phyloP scores from a whole-genome alignment of 1,140 invertebrate species.

The Procambarus virginalis region DNA sequence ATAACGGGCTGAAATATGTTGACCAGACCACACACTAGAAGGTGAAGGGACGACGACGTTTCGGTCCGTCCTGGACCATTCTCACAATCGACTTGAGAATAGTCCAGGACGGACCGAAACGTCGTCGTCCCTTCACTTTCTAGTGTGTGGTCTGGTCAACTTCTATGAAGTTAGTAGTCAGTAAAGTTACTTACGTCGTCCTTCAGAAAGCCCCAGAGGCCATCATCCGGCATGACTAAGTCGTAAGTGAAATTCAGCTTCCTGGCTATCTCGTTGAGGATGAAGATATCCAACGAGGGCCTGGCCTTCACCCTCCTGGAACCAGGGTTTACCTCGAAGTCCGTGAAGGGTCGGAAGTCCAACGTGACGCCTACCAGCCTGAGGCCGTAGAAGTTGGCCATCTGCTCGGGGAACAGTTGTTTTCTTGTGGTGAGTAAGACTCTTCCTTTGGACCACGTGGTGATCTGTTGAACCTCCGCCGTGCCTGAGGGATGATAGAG shows the following conservation, averaged over 20 bases:
- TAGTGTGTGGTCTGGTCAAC: too few relatives aligned
- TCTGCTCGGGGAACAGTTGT: slow-evolving; percentile 42
- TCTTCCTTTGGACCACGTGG: slow-evolving; percentile 1
- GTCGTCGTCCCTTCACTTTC: too few relatives aligned
- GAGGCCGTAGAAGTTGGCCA: slow-evolving; percentile 45
- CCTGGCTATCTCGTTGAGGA: slow-evolving; percentile 35
- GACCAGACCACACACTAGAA: too few relatives aligned
- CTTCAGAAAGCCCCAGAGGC: slow-evolving; percentile 21
- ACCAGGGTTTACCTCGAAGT: slow-evolving; percentile 1
- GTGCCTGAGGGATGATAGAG: slow-evolving; percentile 34
- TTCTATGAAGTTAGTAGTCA: too few relatives aligned
- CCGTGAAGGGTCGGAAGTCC: slow-evolving; percentile 49
- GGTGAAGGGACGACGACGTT: too few relatives aligned
- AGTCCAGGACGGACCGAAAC: too few relatives aligned
- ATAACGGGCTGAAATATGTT: too few relatives aligned
- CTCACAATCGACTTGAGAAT: too few relatives aligned
- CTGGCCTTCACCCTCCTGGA: slow-evolving; percentile 12
- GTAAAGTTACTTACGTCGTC: slow-evolving; percentile 19
- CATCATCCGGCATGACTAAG: slow-evolving; percentile 36
- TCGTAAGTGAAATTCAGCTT: slow-evolving; percentile 59
- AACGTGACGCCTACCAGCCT: slow-evolving; percentile 27
- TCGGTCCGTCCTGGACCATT: too few relatives aligned
- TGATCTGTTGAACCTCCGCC: background rate
- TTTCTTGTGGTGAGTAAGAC: background rate
- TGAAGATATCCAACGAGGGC: slow-evolving; percentile 42